Evolutionary conservation across 2,888 invertebrate genomes (phyloP), one percentile per base, ranked within the genome.

Genomic region (Dastarcus helophoroides): DNA sequence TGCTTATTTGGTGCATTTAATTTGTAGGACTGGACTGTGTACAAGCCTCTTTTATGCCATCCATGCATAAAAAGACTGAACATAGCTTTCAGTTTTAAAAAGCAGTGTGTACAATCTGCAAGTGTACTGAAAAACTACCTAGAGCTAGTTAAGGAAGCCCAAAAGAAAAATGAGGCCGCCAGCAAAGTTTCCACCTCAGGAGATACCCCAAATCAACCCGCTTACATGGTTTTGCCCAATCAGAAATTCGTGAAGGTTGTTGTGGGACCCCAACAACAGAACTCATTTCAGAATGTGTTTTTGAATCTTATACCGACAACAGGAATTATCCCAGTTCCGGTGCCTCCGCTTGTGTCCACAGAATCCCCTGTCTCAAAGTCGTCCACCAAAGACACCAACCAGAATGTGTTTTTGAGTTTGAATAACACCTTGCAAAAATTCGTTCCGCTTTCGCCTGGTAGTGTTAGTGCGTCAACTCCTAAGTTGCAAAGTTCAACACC

Each of bases 81-180:
- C 36, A 47, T 49, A 29, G 54, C 56, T 1, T 57, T 56, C 40
- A 50, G 51, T 32, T 61, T 61, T 40, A 58, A 56, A 41, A 55
- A 53, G 36, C 54, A 56, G 41, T 58, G 58, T 42, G 44, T 56
- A 16, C 51, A 54, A 44, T 54, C 58, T 11, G 49, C 52, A 24
- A 46, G 47, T 35, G 48, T 53, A 14, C 40, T 57, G 26, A 53
- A 52, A 42, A 53, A 49, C 33, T 56, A 55, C 38, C 41, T 53
- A 24, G 47, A 49, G 35, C 37, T 53, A 26, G 42, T 57, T 29
- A 50, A 48, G 32, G 51, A 33, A 26, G 29, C 19, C 12, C 35
- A 39, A 26, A 31, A 32, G 26, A 37, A 41, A 26, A 31, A 25
- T 25, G 24, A 51, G 47, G 47, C 50, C 42, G 51, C 53, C 32